phyloP scores from a whole-genome alignment of 1,140 invertebrate genomes.

The Manduca sexta region DNA sequence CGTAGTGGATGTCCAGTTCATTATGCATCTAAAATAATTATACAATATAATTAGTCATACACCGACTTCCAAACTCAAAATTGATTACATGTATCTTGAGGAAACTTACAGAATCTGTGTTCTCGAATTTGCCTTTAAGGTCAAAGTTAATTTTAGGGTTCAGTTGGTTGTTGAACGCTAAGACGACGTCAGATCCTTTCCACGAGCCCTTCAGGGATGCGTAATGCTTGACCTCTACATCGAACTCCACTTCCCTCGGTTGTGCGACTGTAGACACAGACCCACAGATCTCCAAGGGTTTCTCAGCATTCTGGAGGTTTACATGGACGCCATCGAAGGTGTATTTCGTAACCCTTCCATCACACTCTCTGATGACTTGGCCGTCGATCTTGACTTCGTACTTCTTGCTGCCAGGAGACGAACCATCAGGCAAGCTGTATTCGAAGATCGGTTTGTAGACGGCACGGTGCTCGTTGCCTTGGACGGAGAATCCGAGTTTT shows the following conservation, averaged over 20 bases:
- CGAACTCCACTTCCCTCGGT: slow-evolving; percentile 44
- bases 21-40: slow-evolving; percentile 59
- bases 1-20: slow-evolving; percentile 75
- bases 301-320: slow-evolving; percentile 50
- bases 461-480: slow-evolving; percentile 63
- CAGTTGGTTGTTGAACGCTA: slow-evolving; percentile 69
- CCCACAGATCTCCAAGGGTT: slow-evolving; percentile 27
- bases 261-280: neutral
- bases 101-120: slow-evolving; percentile 33
- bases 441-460: slow-evolving; percentile 82
- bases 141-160: slow-evolving; percentile 77
- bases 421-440: slow-evolving; percentile 75
- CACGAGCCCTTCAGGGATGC: slow-evolving; percentile 57
- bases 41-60: neutral
- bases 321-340: slow-evolving; percentile 75
- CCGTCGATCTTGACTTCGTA: slow-evolving; percentile 49
- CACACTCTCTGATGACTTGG: slow-evolving; percentile 41
- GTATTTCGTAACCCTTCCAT: slow-evolving; percentile 62
- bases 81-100: neutral
- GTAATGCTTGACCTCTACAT: slow-evolving; percentile 71
- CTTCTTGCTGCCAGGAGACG: slow-evolving; percentile 35
- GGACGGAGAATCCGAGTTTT: slow-evolving; percentile 76
- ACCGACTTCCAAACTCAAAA: neutral
- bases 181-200: slow-evolving; percentile 52
- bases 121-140: slow-evolving; percentile 45